Percentiles rank a stretch among this genome's conserved stretches.
Conservation (phyloP, 2,888 invertebrate species). For the Eilema griseolum region DNA sequence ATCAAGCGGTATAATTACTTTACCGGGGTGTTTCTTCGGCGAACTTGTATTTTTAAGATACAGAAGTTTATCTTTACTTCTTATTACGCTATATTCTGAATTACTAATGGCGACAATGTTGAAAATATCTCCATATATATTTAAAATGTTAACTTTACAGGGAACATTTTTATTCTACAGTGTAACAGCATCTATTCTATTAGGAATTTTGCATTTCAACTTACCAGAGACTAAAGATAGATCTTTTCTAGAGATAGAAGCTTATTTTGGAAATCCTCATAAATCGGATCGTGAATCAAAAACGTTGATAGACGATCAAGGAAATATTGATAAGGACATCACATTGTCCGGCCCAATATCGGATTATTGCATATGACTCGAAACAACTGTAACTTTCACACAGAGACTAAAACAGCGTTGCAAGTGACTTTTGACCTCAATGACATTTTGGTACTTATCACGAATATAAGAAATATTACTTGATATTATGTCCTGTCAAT, state of each 20-base stretch:
- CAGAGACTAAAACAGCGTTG: no score
- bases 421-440: no score
- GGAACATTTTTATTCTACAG: constrained; percentile 53
- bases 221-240: constrained; percentile 59
- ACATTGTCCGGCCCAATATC: constrained; percentile 29
- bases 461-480: no score
- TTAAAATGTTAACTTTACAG: constrained; percentile 42
- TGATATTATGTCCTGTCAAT: no score
- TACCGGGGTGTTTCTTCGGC: constrained; percentile 44
- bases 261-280: constrained; percentile 22
- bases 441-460: no score
- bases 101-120: constrained; percentile 36
- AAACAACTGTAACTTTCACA: no score
- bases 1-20: constrained; percentile 54
- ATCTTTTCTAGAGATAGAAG: constrained; percentile 53
- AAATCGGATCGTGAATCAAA: constrained; percentile 31
- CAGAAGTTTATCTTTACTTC: constrained; percentile 39
- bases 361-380: constrained; percentile 26
- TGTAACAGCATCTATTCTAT: constrained; percentile 41
- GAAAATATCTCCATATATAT: constrained; percentile 49
- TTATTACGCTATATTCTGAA: constrained; percentile 38
- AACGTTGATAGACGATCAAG: constrained; percentile 38
- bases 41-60: constrained; percentile 48
- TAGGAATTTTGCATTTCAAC: constrained; percentile 42
- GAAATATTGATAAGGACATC: constrained; percentile 40